These are phyloP conservation scores for Bambusicola thoracicus DNA, from an alignment of 2,113 vertebrate species.

Conservation along the genomic window DNA sequence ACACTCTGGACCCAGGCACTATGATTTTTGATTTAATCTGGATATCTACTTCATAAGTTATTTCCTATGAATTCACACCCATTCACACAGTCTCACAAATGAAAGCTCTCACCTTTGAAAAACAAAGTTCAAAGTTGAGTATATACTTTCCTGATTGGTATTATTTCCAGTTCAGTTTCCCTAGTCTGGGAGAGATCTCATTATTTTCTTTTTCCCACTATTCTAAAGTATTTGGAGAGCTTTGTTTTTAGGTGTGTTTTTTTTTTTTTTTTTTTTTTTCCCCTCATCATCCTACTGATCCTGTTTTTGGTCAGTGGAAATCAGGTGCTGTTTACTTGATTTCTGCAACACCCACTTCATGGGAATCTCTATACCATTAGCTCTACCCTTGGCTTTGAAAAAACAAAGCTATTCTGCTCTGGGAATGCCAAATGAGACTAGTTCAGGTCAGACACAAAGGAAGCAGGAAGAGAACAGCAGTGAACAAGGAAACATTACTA, in stretches of 20 bases:
- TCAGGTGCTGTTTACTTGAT: slow-evolving; percentile 35
- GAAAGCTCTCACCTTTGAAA: slow-evolving; percentile 44
- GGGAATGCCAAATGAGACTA: not conserved
- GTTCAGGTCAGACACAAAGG: slow-evolving; percentile 35
- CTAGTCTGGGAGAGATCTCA: not conserved
- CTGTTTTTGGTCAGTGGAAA: slow-evolving; percentile 18
- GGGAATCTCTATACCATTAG: slow-evolving; percentile 17
- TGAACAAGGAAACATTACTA: slow-evolving; percentile 51
- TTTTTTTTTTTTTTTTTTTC: accelerated
- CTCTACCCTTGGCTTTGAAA: slow-evolving; percentile 23
- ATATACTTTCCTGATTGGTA: slow-evolving; percentile 2
- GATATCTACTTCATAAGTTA: not conserved
- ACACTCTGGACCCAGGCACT: not conserved
- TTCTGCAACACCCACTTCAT: slow-evolving; percentile 42
- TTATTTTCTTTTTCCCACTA: slow-evolving; percentile 1
- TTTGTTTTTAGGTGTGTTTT: not conserved
- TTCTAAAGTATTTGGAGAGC: not conserved
- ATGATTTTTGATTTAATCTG: slow-evolving; percentile 11
- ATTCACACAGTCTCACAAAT: not conserved
- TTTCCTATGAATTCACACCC: slow-evolving; percentile 29
- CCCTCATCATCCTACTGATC: not conserved
- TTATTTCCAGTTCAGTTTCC: slow-evolving; percentile 4
- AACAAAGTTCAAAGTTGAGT: slow-evolving; percentile 26
- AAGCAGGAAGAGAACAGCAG: slow-evolving; percentile 59
- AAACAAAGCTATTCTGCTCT: slow-evolving; percentile 45